Evolutionary conservation across 2,888 invertebrate species (phyloP).

Genomic region (Mythimna loreyi): DNA sequence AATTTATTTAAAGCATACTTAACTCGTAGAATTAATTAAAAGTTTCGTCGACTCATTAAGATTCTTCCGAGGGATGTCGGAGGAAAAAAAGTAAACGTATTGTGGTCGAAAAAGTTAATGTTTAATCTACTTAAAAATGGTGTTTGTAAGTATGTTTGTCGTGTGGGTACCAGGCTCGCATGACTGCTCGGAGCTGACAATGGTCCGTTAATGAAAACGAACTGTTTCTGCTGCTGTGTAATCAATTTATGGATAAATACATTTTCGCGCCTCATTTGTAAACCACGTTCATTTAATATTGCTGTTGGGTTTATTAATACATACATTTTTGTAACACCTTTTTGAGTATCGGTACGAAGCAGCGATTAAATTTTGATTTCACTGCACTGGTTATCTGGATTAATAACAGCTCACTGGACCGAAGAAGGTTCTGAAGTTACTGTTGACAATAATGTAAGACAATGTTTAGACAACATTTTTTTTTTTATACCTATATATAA

Average conservation of each 20-base stretch:
- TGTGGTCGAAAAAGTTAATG: slow-evolving; percentile 62
- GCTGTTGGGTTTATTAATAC: slow-evolving; percentile 20
- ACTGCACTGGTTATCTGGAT: no score
- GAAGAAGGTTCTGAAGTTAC: no score
- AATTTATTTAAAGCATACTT: slow-evolving; percentile 78
- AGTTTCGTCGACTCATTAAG: slow-evolving; percentile 81
- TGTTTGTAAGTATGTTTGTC: slow-evolving; percentile 45
- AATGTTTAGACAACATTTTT: no score
- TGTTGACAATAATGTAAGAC: no score
- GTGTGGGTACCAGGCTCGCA: slow-evolving; percentile 12
- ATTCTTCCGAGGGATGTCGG: slow-evolving; percentile 70
- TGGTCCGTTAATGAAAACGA: slow-evolving; percentile 64
- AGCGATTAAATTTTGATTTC: neutral
- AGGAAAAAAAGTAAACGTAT: slow-evolving; percentile 60
- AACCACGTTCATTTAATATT: slow-evolving; percentile 37
- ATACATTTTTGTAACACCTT: neutral
- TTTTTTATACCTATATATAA: no score
- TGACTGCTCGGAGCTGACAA: slow-evolving; percentile 51
- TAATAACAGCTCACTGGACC: no score
- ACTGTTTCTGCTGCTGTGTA: slow-evolving; percentile 35
- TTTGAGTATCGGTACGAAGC: neutral
- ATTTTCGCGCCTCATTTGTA: slow-evolving; percentile 29
- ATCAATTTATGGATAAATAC: slow-evolving; percentile 37
- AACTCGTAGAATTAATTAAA: slow-evolving; percentile 84
- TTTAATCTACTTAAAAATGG: slow-evolving; percentile 64